Base-by-base conservation (phyloP, 1,140 invertebrate genomes). In the Ostrea denselamellosa region DNA sequence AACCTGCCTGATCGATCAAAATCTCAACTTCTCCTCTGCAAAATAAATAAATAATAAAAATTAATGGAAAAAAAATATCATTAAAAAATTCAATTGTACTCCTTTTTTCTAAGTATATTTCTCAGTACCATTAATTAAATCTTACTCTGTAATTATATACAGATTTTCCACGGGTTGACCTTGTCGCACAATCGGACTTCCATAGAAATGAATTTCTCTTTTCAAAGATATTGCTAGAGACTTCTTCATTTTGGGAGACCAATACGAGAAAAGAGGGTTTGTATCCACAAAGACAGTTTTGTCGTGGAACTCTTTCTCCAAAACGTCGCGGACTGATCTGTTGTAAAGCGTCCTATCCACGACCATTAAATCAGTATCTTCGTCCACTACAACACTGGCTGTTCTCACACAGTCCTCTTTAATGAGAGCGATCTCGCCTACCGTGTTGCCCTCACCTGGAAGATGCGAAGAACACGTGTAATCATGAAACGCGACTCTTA, bases 351-450 rank as follows among this genome's bases (percentile, higher is more conserved):
- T 85, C 81, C 91, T 65, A 89, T 93, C 90, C 10, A 94, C 93
- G 0, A 94, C 92, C 54, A 94, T 88, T 17, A 94, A 86, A 86
- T 94, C 92, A 0, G 92, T 92, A 9, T 88, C 87, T 14, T 90
- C 90, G 68, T 94, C 93, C 5, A 92, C 92, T 8, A 94, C 92
- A 19, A 94, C 93, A 62, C 92, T 92, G 0, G 94, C 94, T 10
- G 92, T 94, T 44, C 94, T 90, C 19, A 93, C 89, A 86, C 93
- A 93, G 68, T 94, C 92, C 44, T 92, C 91, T 44, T 92, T 94
- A 1, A 94, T 91, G 0, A 94, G 87, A 9, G 94, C 94, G 9
- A 94, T 88, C 86, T 94, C 94, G 19, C 94, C 94, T 84, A 94
- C 93, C 22, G 90, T 91, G 52, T 93, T 92, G 12, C 94, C 94